Conservation (phyloP, 2,888 invertebrate species). For the Marronus borbonicus region DNA sequence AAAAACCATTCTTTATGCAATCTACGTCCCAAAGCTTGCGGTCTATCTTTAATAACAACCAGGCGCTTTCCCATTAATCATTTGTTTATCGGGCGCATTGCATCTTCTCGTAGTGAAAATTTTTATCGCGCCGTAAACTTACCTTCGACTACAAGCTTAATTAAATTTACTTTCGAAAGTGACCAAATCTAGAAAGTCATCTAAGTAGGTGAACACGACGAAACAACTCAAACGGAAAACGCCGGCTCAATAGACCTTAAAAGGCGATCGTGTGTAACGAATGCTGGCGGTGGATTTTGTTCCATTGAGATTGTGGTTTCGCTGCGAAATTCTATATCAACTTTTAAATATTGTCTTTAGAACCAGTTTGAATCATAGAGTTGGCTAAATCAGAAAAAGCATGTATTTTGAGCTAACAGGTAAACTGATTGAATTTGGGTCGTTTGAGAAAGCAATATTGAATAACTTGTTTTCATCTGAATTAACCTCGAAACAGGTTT, state of each 20-base stretch:
- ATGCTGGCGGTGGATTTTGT: conserved; percentile 9
- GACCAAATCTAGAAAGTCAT: conserved; percentile 42
- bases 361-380: too few relatives aligned
- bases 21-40: background rate
- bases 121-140: conserved; percentile 18
- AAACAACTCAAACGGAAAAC: conserved; percentile 22
- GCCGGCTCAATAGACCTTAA: conserved; percentile 32
- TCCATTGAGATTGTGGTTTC: too few relatives aligned
- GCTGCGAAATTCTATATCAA: too few relatives aligned
- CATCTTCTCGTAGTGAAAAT: conserved; percentile 4
- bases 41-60: background rate
- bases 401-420: too few relatives aligned
- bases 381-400: too few relatives aligned
- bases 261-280: conserved; percentile 29
- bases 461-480: too few relatives aligned
- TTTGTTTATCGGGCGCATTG: background rate
- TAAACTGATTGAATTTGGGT: too few relatives aligned
- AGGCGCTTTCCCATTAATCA: background rate
- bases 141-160: conserved; percentile 23
- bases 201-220: conserved; percentile 41
- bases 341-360: too few relatives aligned
- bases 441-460: too few relatives aligned
- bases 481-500: too few relatives aligned
- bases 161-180: conserved; percentile 37
- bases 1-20: conserved; percentile 3